phyloP scores from a whole-genome alignment of 1,140 invertebrate species.

The Cherax quadricarinatus region DNA sequence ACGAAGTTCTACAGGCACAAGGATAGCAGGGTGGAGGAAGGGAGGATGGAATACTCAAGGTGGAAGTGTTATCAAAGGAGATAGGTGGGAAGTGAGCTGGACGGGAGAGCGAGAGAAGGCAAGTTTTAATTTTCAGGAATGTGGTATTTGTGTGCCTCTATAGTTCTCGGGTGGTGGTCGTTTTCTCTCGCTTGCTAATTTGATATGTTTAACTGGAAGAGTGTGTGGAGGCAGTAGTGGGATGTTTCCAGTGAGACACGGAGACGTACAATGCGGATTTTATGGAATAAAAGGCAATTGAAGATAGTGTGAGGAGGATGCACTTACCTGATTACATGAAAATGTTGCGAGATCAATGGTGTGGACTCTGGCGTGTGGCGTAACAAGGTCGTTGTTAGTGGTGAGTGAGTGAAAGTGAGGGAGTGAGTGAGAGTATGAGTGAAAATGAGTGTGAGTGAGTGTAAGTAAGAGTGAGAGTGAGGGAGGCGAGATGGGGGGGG shows the following conservation, averaged over 20 bases:
- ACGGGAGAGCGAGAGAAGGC: neutral
- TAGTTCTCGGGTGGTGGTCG: no score
- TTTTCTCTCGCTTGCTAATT: neutral
- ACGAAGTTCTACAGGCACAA: no score
- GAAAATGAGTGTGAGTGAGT: no score
- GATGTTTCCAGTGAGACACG: neutral
- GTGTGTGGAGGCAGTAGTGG: no score
- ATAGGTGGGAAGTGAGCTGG: no score
- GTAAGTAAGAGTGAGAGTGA: no score
- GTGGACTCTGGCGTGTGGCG: neutral
- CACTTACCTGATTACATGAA: neutral
- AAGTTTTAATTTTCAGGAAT: neutral
- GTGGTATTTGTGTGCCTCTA: neutral
- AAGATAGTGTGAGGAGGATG: neutral
- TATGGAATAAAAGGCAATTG: neutral
- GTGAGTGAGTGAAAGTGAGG: no score
- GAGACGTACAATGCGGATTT: neutral
- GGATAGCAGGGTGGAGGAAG: neutral
- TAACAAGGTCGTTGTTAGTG: neutral
- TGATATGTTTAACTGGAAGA: neutral
- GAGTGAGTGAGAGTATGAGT: no score
- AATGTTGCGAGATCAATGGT: neutral
- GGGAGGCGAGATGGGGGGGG: no score
- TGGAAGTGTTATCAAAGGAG: neutral
- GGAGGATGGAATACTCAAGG: neutral